A percentile compares a stretch with the other conserved stretches of the same genome.
These are phyloP conservation scores for Hirundo rustica DNA, from an alignment of 2,797 vertebrate species.

Conservation along the genomic window DNA sequence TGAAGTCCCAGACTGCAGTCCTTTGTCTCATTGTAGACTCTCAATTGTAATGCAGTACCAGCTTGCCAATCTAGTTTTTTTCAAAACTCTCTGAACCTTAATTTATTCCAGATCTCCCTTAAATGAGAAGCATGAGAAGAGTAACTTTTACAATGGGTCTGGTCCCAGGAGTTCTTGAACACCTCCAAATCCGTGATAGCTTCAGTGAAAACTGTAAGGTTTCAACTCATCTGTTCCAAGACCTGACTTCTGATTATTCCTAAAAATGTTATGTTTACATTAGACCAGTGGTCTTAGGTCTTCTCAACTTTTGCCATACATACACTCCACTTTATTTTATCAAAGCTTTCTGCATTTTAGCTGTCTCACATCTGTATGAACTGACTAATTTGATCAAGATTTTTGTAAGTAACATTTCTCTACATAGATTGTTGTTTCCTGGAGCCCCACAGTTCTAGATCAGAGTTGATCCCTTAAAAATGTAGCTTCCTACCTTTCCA, in stretches of 20 bases:
- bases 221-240: background rate
- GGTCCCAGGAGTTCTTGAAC: background rate
- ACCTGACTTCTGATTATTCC: background rate
- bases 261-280: background rate
- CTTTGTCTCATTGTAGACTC: constrained; percentile 13
- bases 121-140: constrained; percentile 37
- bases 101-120: constrained; percentile 47
- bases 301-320: background rate
- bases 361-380: background rate
- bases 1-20: constrained; percentile 9
- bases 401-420: background rate
- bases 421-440: background rate
- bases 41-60: constrained; percentile 1
- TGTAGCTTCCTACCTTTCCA: background rate
- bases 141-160: background rate
- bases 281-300: background rate
- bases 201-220: background rate
- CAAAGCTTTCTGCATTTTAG: background rate
- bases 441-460: background rate
- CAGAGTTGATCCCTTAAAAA: background rate
- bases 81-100: background rate
- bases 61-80: background rate
- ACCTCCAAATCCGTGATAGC: background rate
- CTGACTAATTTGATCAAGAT: background rate
- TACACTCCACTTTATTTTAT: background rate